Evolutionary conservation across 1,140 invertebrate genomes (phyloP), one percentile per base, ranked within the genome.

Genomic region (Ceratoteleas bidentatus): DNA sequence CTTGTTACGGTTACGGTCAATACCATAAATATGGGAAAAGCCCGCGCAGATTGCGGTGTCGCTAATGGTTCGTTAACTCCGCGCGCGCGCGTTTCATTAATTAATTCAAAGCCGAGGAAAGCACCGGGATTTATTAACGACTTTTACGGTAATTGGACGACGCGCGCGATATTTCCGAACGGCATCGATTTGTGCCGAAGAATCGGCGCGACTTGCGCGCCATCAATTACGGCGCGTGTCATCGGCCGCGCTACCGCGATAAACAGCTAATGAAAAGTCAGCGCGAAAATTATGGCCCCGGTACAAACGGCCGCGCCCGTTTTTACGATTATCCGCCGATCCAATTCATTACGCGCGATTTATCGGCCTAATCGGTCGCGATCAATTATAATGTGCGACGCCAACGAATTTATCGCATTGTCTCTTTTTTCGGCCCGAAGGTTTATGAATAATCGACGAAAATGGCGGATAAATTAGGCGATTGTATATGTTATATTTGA

Each of bases 1-100:
- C 60, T 72, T 72, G 72, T 75, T 81, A 81, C 60, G 72, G 64
- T 81, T 75, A 70, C 62, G 68, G 62, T 69, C 73, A 82, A 69
- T 73, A 74, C 73, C 80, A 82, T 82, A 76, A 82, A 77, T 82
- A 82, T 62, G 49, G 57, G 72, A 45, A 82, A 82, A 82, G 50
- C 45, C 68, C 69, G 62, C 45, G 52, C 56, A 36, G 32, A 82
- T 69, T 24, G 69, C 57, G 68, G 80, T 77, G 80, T 82, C 80
- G 64, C 73, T 77, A 82, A 82, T 82, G 69, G 80, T 82, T 77
- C 80, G 74, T 82, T 82, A 82, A 82, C 68, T 77, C 57, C 11
- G 70, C 69, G 54, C 62, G 68, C 53, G 54, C 62, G 68, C 53
- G 68, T 77, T 69, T 57, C 69, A 74, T 82, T 82, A 82, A 82